Percentiles rank a stretch among this genome's conserved stretches.
These are phyloP conservation scores for Aradophagus sp. DNA, from an alignment of 1,140 invertebrate species.

Conservation along the genomic window DNA sequence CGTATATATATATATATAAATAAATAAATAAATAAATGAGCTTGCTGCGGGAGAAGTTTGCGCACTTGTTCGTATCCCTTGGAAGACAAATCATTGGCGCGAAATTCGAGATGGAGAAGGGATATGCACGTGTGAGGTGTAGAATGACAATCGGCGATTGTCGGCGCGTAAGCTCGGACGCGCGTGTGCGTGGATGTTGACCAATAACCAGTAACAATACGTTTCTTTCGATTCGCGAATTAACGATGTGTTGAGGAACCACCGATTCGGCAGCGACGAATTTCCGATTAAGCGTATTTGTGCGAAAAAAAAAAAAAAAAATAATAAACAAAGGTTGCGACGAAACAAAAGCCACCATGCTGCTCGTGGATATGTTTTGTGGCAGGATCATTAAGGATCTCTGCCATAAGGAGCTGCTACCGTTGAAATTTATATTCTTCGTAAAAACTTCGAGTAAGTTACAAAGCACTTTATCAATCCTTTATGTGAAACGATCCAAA, in stretches of 20 bases:
- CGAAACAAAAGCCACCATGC: too few relatives aligned
- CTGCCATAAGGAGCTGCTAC: conserved; percentile 81
- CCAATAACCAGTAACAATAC: too few relatives aligned
- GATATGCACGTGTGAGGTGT: conserved; percentile 50
- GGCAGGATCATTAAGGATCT: conserved; percentile 81
- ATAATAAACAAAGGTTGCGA: too few relatives aligned
- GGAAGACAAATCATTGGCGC: conserved; percentile 37
- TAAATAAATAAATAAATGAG: too few relatives aligned
- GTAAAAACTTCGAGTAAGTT: conserved; percentile 85
- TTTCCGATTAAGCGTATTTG: too few relatives aligned
- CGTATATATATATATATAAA: too few relatives aligned
- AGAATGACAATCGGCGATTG: conserved; percentile 54
- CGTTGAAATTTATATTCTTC: conserved; percentile 85
- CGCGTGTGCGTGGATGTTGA: conserved; percentile 29
- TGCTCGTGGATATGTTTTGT: conserved; percentile 78
- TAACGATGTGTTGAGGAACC: too few relatives aligned
- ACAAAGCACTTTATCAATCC: too few relatives aligned
- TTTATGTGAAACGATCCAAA: too few relatives aligned
- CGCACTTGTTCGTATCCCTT: conserved; percentile 21
- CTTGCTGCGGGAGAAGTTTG: conserved; percentile 11
- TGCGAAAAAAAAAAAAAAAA: too few relatives aligned
- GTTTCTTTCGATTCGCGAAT: too few relatives aligned
- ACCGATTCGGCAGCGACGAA: too few relatives aligned
- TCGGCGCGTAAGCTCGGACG: conserved; percentile 43
- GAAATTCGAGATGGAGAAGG: conserved; percentile 47